A percentile compares a stretch with the other conserved stretches of the same genome.
Evolutionary conservation across 1,140 invertebrate species (phyloP).

Genomic region (Drosophila persimilis): DNA sequence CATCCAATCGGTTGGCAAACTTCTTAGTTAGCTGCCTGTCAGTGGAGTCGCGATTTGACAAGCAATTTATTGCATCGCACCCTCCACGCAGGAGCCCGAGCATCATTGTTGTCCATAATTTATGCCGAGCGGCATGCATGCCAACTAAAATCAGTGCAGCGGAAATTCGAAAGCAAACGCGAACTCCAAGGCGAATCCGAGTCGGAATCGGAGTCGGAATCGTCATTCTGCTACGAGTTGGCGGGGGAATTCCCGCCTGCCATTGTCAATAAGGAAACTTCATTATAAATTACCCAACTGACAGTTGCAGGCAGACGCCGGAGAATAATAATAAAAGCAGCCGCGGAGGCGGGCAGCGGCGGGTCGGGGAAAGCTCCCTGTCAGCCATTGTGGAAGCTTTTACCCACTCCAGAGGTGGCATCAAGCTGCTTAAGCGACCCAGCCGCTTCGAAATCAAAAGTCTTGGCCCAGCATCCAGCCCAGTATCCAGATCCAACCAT

Average conservation of each 20-base stretch:
- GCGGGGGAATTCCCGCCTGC: conserved; percentile 25
- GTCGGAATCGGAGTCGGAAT: conserved; percentile 1
- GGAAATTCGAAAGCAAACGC: conserved; percentile 39
- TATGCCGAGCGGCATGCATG: conserved; percentile 66
- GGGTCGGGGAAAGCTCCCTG: conserved; percentile 18
- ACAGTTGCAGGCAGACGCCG: conserved; percentile 54
- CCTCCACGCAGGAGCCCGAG: neutral
- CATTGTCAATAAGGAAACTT: conserved; percentile 69
- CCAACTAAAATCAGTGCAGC: conserved; percentile 67
- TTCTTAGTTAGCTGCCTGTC: conserved; percentile 29
- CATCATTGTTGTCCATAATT: conserved; percentile 52
- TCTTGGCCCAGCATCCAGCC: conserved; percentile 26
- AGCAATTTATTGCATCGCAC: conserved; percentile 49
- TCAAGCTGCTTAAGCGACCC: conserved; percentile 72
- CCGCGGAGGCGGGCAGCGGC: conserved; percentile 8
- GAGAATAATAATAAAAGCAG: conserved; percentile 50
- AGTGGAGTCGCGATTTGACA: conserved; percentile 34
- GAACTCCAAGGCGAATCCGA: neutral
- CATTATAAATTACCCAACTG: conserved; percentile 76
- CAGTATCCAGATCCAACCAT: conserved; percentile 45
- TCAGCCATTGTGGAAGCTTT: conserved; percentile 40
- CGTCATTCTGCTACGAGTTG: conserved; percentile 1
- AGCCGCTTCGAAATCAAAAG: conserved; percentile 33
- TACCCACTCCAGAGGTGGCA: conserved; percentile 72
- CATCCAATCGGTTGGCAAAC: conserved; percentile 38